These are phyloP conservation scores for Trematocara nigrifrons DNA, from an alignment of 2,113 vertebrate species.

Conservation along the genomic window DNA sequence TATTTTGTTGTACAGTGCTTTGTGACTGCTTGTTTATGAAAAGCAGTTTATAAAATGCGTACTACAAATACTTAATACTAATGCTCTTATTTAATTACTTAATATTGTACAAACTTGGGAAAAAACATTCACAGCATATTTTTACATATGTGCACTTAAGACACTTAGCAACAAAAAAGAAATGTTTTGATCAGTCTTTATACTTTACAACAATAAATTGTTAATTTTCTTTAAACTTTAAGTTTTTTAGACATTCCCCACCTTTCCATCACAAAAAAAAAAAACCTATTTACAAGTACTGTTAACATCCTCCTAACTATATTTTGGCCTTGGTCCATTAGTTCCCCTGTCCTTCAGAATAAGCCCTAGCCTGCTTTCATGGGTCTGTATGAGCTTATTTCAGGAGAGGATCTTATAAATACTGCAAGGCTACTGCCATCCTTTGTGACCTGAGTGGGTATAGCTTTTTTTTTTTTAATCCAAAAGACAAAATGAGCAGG, in stretches of 20 bases:
- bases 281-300: background rate
- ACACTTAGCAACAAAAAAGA: background rate
- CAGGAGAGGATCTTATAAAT: background rate
- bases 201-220: background rate
- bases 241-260: background rate
- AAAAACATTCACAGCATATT: background rate
- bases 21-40: background rate
- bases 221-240: background rate
- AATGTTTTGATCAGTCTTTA: background rate
- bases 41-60: background rate
- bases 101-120: background rate
- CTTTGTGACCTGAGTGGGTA: background rate
- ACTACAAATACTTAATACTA: background rate
- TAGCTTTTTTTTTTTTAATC: background rate
- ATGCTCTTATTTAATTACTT: background rate
- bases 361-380: background rate
- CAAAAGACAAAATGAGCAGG: background rate
- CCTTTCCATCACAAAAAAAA: background rate
- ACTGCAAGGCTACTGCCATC: background rate
- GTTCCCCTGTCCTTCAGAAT: background rate
- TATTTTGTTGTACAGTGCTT: background rate
- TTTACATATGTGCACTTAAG: background rate
- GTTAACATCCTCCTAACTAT: background rate
- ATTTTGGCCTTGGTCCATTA: background rate
- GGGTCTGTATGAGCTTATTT: background rate